Percentiles rank a stretch among this genome's conserved stretches.
phyloP scores from a whole-genome alignment of 2,888 invertebrate species.

The Cheilosia scutellata region DNA sequence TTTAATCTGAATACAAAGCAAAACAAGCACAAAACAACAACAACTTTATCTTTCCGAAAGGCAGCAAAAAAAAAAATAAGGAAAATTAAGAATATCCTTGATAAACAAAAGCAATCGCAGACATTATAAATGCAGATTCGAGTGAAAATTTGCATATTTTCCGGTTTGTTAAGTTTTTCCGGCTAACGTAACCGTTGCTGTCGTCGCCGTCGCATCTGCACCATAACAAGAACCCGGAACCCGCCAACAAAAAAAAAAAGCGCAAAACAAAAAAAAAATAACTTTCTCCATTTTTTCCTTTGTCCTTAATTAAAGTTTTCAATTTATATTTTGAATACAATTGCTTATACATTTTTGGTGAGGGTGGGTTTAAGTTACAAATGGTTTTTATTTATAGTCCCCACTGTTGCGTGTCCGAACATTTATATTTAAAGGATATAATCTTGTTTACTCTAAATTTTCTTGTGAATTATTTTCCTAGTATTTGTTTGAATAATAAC shows the following conservation, averaged over 20 bases:
- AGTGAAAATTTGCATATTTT: conserved; percentile 67
- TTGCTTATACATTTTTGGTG: conserved; percentile 40
- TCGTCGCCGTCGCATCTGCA: conserved; percentile 50
- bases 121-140: conserved; percentile 71
- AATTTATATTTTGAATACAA: conserved; percentile 64
- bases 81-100: conserved; percentile 56
- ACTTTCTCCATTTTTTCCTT: conserved; percentile 39
- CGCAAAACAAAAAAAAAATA: conserved; percentile 17
- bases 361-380: conserved; percentile 12
- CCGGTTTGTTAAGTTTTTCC: conserved; percentile 72
- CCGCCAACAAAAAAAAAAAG: neutral
- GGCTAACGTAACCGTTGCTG: conserved; percentile 48
- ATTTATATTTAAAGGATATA: conserved; percentile 57
- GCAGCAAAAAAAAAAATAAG: conserved; percentile 3
- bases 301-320: conserved; percentile 70
- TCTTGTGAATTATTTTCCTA: no score
- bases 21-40: neutral
- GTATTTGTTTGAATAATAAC: no score
- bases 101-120: conserved; percentile 60
- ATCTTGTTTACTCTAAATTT: neutral
- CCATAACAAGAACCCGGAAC: conserved; percentile 32
- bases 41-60: conserved; percentile 5
- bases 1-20: no score
- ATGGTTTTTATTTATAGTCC: conserved; percentile 41
- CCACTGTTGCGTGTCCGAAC: conserved; percentile 4